phyloP scores from a whole-genome alignment of 2,797 vertebrate species.

The Ctenochaetus hawaiiensis region DNA sequence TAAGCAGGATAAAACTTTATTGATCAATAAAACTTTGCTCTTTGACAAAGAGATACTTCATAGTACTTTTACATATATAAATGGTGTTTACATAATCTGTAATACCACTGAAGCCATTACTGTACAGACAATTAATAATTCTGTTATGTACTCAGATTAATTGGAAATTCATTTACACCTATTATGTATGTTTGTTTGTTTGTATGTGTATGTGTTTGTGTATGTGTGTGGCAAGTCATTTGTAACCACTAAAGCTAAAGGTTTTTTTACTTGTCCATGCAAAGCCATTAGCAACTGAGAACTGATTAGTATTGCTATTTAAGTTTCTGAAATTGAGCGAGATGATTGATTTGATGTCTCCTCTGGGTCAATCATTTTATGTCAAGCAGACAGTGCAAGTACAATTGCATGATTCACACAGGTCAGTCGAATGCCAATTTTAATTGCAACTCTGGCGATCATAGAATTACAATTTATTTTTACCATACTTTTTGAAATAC shows the following conservation, averaged over 20 bases:
- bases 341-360: conserved; percentile 16
- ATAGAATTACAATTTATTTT: neutral
- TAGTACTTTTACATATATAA: conserved; percentile 74
- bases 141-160: conserved; percentile 58
- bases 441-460: neutral
- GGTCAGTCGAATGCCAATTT: conserved; percentile 21
- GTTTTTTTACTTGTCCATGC: conserved; percentile 68
- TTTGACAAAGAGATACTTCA: conserved; percentile 82
- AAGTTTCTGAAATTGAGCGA: conserved; percentile 18
- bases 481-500: conserved; percentile 4
- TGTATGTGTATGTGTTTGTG: conserved; percentile 18
- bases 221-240: conserved; percentile 32
- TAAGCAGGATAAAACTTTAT: conserved; percentile 92
- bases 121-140: conserved; percentile 68
- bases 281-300: conserved; percentile 63
- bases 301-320: conserved; percentile 61
- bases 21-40: conserved; percentile 91
- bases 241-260: conserved; percentile 53
- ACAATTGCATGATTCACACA: conserved; percentile 29
- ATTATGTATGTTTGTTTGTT: conserved; percentile 4
- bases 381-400: conserved; percentile 16
- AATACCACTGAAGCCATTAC: conserved; percentile 71
- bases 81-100: conserved; percentile 71
- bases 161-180: conserved; percentile 47
- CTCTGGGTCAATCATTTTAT: neutral